phyloP scores from a whole-genome alignment of 2,888 invertebrate species.

The Charanyca ferruginea region DNA sequence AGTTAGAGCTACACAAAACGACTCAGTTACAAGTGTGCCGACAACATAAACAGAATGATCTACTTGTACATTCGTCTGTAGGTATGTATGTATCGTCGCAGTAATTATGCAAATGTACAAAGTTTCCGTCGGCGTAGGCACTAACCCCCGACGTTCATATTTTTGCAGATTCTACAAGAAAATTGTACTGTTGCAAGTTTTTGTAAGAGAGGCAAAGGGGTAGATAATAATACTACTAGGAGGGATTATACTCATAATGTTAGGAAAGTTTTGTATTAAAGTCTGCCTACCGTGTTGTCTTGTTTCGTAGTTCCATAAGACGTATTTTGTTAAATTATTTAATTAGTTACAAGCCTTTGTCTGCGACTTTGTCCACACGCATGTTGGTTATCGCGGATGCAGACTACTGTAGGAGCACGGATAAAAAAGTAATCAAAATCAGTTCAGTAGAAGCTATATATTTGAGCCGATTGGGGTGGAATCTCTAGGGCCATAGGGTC shows the following conservation, averaged over 20 bases:
- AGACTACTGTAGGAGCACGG: no score
- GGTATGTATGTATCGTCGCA: slow-evolving; percentile 27
- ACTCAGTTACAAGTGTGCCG: slow-evolving; percentile 28
- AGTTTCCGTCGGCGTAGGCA: slow-evolving; percentile 40
- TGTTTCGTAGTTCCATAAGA: neutral
- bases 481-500: no score
- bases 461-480: no score
- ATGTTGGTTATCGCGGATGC: no score
- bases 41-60: neutral
- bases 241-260: slow-evolving; percentile 2
- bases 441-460: no score
- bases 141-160: slow-evolving; percentile 41
- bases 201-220: slow-evolving; percentile 18
- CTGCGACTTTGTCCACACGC: no score
- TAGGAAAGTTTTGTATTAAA: slow-evolving; percentile 21
- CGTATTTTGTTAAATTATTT: neutral
- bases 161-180: slow-evolving; percentile 44
- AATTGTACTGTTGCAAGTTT: slow-evolving; percentile 34
- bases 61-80: slow-evolving; percentile 4
- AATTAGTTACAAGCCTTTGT: no score
- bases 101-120: slow-evolving; percentile 66
- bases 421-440: no score
- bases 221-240: no score
- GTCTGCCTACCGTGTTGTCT: neutral
- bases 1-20: slow-evolving; percentile 33